Percentiles rank a stretch among this genome's conserved stretches.
phyloP scores from a whole-genome alignment of 2,113 vertebrate species.

The Psettodes erumei region DNA sequence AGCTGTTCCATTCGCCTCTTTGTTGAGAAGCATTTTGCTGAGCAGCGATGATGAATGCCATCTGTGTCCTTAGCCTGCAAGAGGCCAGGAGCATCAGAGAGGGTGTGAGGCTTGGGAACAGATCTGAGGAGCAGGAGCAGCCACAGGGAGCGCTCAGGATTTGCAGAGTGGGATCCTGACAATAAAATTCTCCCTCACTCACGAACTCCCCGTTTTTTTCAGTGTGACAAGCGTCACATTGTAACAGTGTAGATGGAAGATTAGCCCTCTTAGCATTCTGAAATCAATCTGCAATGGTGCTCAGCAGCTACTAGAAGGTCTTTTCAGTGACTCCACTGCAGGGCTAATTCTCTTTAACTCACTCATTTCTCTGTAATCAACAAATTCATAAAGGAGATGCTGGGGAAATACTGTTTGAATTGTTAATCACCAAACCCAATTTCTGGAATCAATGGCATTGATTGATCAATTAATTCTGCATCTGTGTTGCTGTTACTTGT shows the following conservation, averaged over 20 bases:
- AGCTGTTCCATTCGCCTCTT: conserved; percentile 41
- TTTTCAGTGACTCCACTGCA: conserved; percentile 57
- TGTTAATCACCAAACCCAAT: conserved; percentile 69
- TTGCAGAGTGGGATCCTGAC: background rate
- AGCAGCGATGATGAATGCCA: conserved; percentile 29
- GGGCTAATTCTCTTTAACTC: conserved; percentile 61
- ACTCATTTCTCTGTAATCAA: conserved; percentile 70
- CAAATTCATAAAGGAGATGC: conserved; percentile 66
- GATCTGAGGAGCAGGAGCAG: conserved; percentile 44
- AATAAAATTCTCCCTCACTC: conserved; percentile 8
- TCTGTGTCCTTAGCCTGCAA: conserved; percentile 22
- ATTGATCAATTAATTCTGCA: conserved; percentile 78
- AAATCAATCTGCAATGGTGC: conserved; percentile 74
- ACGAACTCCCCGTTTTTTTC: conserved; percentile 7
- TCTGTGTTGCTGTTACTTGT: conserved; percentile 57
- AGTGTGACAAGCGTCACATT: conserved; percentile 41
- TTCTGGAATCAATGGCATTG: conserved; percentile 69
- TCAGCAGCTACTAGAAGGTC: conserved; percentile 49
- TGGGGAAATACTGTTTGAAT: conserved; percentile 64
- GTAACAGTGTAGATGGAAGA: conserved; percentile 57
- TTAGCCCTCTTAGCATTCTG: conserved; percentile 69
- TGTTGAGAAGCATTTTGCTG: conserved; percentile 33
- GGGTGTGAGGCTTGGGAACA: conserved; percentile 29
- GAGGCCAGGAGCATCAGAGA: conserved; percentile 33
- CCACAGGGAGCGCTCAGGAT: conserved; percentile 12